These are phyloP conservation scores for Amphiura filiformis DNA, from an alignment of 35 echinoderm and acorn worm genomes.

Conservation along the genomic window DNA sequence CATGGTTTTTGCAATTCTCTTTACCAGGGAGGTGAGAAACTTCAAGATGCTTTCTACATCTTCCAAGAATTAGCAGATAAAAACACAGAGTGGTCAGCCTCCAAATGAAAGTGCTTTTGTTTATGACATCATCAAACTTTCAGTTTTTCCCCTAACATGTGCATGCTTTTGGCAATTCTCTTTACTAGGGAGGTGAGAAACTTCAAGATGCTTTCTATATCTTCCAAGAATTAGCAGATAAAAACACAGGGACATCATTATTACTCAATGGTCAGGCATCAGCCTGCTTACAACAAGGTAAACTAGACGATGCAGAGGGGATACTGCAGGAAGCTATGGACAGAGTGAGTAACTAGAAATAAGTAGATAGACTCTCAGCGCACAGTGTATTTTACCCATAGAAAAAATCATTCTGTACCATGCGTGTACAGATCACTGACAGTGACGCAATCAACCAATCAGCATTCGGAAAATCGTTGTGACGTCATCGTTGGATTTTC, in stretches of 20 bases:
- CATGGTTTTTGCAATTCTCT: too few relatives aligned
- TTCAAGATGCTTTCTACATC: conserved; percentile 99
- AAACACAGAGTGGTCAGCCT: conserved; percentile 71
- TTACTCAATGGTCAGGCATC: conserved; percentile 92
- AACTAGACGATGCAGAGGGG: conserved; percentile 90
- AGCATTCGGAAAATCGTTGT: too few relatives aligned
- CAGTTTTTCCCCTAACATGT: too few relatives aligned
- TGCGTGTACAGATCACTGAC: too few relatives aligned
- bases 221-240: conserved; percentile 94
- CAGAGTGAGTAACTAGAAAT: conserved; percentile 55
- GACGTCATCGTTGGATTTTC: too few relatives aligned
- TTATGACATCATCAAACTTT: too few relatives aligned
- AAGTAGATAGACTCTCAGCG: too few relatives aligned
- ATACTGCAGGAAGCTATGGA: conserved; percentile 82
- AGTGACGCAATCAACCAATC: too few relatives aligned
- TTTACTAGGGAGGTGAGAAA: conserved; percentile 88
- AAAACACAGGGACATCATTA: conserved; percentile 80
- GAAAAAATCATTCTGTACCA: too few relatives aligned
- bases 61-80: conserved; percentile 97
- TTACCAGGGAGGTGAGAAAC: conserved; percentile 87
- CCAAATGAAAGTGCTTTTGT: too few relatives aligned
- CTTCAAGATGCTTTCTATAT: conserved; percentile 99
- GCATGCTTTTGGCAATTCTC: too few relatives aligned
- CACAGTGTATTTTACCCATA: too few relatives aligned
- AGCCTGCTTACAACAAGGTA: conserved; percentile 85